A percentile compares a stretch with the other conserved stretches of the same genome.
phyloP scores from a whole-genome alignment of 2,888 invertebrate species.

The Megastigmus dorsalis region DNA sequence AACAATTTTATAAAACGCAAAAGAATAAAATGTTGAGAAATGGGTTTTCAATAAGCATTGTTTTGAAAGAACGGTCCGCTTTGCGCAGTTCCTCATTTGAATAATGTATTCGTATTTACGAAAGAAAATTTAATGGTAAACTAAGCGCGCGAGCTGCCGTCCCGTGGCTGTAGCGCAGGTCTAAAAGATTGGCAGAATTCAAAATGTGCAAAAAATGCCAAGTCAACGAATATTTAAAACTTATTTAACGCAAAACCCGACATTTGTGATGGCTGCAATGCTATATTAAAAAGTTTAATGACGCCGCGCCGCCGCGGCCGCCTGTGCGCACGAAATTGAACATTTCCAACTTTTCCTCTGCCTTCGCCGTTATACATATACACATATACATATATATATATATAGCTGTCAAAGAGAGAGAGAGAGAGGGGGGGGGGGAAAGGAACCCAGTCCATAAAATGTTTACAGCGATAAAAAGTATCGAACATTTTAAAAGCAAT shows the following conservation, averaged over 20 bases:
- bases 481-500: too few species aligned
- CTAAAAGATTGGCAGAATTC: constrained; percentile 14
- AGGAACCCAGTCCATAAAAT: too few species aligned
- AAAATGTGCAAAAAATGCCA: constrained; percentile 25
- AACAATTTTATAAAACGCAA: not conserved
- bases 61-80: not conserved
- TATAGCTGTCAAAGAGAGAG: too few species aligned
- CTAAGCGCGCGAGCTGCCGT: not conserved
- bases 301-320: too few species aligned
- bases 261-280: constrained; percentile 24
- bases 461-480: too few species aligned
- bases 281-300: constrained; percentile 39
- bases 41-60: constrained; percentile 16
- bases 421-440: too few species aligned
- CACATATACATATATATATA: too few species aligned
- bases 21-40: not conserved
- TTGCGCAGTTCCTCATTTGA: constrained; percentile 2
- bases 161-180: too few species aligned
- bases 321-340: too few species aligned
- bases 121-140: constrained; percentile 32
- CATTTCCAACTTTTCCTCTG: too few species aligned
- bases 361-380: too few species aligned
- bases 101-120: constrained; percentile 24
- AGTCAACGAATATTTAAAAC: constrained; percentile 41
- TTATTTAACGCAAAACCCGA: constrained; percentile 23